Percentiles rank a stretch among this genome's conserved stretches.
Evolutionary conservation across 2,888 invertebrate genomes (phyloP).

Genomic region (Coelopa pilipes): DNA sequence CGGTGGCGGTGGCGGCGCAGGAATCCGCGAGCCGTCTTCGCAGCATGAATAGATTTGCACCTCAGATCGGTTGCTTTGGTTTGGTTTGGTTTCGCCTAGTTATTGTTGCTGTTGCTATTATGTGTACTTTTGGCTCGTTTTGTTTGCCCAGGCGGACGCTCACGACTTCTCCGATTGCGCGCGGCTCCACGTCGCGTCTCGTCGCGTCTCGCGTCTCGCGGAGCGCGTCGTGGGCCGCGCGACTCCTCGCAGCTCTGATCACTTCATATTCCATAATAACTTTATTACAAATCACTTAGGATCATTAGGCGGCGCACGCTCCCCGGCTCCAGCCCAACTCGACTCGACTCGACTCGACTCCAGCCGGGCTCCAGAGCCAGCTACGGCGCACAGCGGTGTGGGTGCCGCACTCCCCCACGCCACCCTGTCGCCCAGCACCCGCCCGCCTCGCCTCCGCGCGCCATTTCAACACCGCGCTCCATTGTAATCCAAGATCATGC

Average conservation of each 20-base stretch:
- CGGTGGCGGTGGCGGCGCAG: background rate
- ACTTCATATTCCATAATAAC: constrained; percentile 43
- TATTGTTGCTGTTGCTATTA: too few relatives aligned
- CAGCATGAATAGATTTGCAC: constrained; percentile 5
- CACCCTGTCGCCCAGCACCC: background rate
- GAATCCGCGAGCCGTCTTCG: constrained; percentile 5
- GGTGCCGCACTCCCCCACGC: constrained; percentile 29
- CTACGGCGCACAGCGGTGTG: constrained; percentile 25
- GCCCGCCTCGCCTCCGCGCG: constrained; percentile 3
- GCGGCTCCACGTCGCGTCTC: background rate
- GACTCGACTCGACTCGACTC: too few relatives aligned
- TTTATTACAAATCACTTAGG: constrained; percentile 50
- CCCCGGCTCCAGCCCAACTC: background rate
- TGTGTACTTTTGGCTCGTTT: background rate
- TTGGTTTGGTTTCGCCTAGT: background rate
- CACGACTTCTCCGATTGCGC: constrained; percentile 47
- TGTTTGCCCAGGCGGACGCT: constrained; percentile 33
- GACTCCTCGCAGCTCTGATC: constrained; percentile 29
- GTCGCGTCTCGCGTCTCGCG: background rate
- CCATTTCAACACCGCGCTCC: constrained; percentile 29
- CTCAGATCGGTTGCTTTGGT: background rate
- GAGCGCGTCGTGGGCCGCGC: background rate
- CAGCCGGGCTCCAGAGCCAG: background rate
- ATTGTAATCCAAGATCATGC: constrained; percentile 49
- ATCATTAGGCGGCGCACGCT: constrained; percentile 43